Percentiles rank a stretch among this genome's conserved stretches.
phyloP scores from a whole-genome alignment of 2,888 invertebrate species.

The Netelia melanura region DNA sequence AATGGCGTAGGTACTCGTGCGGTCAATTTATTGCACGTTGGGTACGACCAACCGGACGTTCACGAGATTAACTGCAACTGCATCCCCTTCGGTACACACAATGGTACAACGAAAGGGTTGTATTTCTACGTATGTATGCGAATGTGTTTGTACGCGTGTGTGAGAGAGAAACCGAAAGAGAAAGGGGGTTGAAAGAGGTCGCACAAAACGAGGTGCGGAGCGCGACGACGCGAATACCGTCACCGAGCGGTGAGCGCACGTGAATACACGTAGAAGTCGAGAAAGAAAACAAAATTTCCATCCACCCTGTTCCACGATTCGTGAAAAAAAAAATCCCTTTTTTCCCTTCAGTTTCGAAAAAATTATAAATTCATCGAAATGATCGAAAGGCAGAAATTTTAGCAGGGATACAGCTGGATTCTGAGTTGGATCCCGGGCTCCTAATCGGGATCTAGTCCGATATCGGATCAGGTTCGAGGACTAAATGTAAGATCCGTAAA shows the following conservation, averaged over 20 bases:
- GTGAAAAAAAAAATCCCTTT: not conserved
- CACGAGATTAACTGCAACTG: slow-evolving; percentile 66
- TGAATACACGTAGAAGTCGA: not conserved
- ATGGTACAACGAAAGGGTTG: slow-evolving; percentile 25
- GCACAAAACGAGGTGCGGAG: not conserved
- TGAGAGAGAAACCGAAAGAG: not conserved
- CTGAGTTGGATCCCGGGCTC: no score
- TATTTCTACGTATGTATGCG: no score
- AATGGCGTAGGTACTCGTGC: slow-evolving; percentile 32
- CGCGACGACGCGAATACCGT: slow-evolving; percentile 45
- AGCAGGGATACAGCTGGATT: no score
- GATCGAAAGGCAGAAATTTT: no score
- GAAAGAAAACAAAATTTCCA: not conserved
- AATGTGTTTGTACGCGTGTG: no score
- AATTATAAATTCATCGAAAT: no score
- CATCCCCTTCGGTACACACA: slow-evolving; percentile 57
- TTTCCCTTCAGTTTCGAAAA: not conserved
- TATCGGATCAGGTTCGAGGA: no score
- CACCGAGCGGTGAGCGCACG: not conserved
- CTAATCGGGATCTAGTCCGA: no score
- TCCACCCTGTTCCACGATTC: not conserved
- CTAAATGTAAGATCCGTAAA: no score
- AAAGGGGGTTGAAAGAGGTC: slow-evolving; percentile 14
- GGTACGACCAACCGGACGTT: slow-evolving; percentile 64
- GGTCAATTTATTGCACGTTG: slow-evolving; percentile 66